Conservation (phyloP, 1,140 invertebrate genomes). For the Papilio dardanus region DNA sequence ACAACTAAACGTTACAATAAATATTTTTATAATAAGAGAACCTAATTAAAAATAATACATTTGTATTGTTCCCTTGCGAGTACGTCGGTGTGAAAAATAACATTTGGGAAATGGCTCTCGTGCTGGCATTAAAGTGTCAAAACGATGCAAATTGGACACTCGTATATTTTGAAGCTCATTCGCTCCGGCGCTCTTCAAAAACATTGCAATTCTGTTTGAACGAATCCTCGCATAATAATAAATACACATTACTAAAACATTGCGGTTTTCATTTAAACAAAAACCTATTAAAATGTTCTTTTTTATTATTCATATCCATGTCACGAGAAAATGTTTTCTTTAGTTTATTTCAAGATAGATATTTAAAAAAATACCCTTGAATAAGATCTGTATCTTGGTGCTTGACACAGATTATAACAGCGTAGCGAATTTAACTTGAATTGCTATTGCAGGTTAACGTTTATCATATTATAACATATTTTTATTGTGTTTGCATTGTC, state of each 20-base stretch:
- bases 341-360: not conserved
- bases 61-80: not conserved
- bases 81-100: not conserved
- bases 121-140: constrained; percentile 20
- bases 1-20: no score
- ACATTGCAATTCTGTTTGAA: not conserved
- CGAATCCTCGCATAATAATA: not conserved
- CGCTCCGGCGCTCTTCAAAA: not conserved
- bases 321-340: constrained; percentile 4
- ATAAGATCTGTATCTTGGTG: not conserved
- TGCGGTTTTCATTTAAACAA: not conserved
- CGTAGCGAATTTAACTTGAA: not conserved
- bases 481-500: not conserved
- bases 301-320: not conserved
- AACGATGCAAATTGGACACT: constrained; percentile 29
- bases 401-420: not conserved
- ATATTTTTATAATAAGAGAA: not conserved
- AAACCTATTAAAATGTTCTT: not conserved
- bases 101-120: not conserved
- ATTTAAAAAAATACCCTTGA: not conserved
- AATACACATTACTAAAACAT: not conserved
- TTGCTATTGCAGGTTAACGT: not conserved
- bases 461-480: not conserved
- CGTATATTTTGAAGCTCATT: not conserved
- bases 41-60: not conserved